Percentiles rank a stretch among this genome's conserved stretches.
phyloP scores from a whole-genome alignment of 2,113 vertebrate genomes.

The Beaufortia kweichowensis region DNA sequence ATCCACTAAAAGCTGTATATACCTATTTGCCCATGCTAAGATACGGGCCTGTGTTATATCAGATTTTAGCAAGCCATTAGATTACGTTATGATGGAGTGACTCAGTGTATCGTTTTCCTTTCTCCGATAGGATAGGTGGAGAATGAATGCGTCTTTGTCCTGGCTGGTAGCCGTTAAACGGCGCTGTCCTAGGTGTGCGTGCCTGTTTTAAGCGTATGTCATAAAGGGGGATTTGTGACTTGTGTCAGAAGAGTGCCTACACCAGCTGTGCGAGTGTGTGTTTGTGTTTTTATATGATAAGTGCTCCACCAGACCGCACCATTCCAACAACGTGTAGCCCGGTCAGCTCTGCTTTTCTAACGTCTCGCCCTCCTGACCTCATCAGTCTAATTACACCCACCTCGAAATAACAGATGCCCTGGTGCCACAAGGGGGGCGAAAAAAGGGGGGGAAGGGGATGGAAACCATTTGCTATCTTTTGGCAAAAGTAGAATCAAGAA shows the following conservation, averaged over 20 bases:
- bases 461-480: conserved; percentile 32
- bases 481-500: conserved; percentile 46
- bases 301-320: conserved; percentile 34
- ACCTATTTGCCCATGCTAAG: conserved; percentile 20
- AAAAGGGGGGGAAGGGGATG: background rate
- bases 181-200: conserved; percentile 10
- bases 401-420: conserved; percentile 75
- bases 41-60: background rate
- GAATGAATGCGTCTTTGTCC: conserved; percentile 27
- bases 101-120: conserved; percentile 1
- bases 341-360: conserved; percentile 52
- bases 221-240: conserved; percentile 18
- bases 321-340: conserved; percentile 49
- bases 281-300: conserved; percentile 42
- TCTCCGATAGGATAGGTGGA: background rate
- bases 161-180: background rate
- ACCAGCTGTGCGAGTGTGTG: conserved; percentile 26
- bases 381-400: conserved; percentile 72
- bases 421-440: conserved; percentile 56
- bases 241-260: conserved; percentile 8
- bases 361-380: conserved; percentile 65
- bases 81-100: background rate
- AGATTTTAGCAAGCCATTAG: background rate
- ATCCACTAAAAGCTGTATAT: conserved; percentile 31
- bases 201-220: conserved; percentile 29